Percentiles rank a stretch among this genome's conserved stretches.
Evolutionary conservation across 2,888 invertebrate species (phyloP).

Genomic region (Prenolepis imparis): DNA sequence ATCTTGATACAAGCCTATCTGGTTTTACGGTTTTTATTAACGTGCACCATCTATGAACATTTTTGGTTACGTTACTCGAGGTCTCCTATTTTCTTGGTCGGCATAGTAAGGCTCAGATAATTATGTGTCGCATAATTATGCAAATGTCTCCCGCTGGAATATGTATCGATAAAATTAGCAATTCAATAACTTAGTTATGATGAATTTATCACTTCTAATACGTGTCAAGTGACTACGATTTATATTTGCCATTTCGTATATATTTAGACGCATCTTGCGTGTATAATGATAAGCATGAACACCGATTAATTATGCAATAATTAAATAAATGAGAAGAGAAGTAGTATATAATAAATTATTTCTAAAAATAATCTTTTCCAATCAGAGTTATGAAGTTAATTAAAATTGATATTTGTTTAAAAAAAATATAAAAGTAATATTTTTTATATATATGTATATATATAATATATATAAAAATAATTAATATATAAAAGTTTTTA

Average conservation of each 20-base stretch:
- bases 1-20: constrained; percentile 28
- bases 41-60: constrained; percentile 9
- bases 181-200: constrained; percentile 43
- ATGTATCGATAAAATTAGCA: constrained; percentile 39
- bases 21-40: constrained; percentile 30
- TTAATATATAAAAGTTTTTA: background rate
- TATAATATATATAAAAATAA: background rate
- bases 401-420: background rate
- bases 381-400: background rate
- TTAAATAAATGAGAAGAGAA: background rate
- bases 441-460: background rate
- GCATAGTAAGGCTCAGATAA: constrained; percentile 15
- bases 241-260: constrained; percentile 13
- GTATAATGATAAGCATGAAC: background rate
- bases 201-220: constrained; percentile 47
- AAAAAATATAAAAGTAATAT: background rate
- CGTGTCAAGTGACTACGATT: constrained; percentile 19
- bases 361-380: background rate
- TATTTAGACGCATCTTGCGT: constrained; percentile 6
- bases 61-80: constrained; percentile 25
- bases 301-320: background rate
- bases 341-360: background rate
- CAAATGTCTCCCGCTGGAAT: constrained; percentile 21
- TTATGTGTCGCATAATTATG: constrained; percentile 50
- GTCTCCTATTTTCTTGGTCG: constrained; percentile 6